These are phyloP conservation scores for Nemurella pictetii DNA, from an alignment of 2,888 invertebrate genomes.

Conservation along the genomic window DNA sequence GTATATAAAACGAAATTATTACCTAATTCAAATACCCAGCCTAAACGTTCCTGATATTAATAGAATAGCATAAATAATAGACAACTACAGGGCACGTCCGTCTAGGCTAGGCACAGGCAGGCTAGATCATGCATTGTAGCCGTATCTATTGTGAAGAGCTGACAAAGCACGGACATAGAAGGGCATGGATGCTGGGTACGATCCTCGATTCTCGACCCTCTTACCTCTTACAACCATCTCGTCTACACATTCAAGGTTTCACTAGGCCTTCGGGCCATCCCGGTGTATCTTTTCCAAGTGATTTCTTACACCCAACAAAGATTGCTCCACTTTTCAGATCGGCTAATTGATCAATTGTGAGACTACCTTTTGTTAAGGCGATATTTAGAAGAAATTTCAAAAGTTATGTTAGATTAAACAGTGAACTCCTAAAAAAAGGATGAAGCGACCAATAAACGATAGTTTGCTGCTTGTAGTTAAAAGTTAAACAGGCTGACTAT, in stretches of 20 bases:
- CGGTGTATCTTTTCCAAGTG: background rate
- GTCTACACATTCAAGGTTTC: background rate
- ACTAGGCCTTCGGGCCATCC: background rate
- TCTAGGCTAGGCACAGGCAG: background rate
- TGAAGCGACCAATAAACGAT: background rate
- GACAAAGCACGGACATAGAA: background rate
- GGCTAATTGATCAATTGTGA: conserved; percentile 22
- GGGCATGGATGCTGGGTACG: background rate
- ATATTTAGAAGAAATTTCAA: background rate
- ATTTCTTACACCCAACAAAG: background rate
- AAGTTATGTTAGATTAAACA: background rate
- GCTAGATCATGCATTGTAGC: background rate
- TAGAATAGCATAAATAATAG: background rate
- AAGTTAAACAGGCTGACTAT: background rate
- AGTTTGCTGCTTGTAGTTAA: background rate
- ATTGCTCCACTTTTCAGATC: conserved; percentile 18
- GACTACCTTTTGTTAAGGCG: background rate
- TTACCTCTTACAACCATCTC: too few relatives aligned
- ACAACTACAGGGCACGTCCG: background rate
- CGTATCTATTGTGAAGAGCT: background rate
- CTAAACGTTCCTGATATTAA: background rate
- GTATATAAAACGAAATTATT: background rate
- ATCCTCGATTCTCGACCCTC: too few relatives aligned
- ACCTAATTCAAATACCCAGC: background rate
- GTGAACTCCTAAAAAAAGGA: background rate